Conservation (phyloP, 2,113 vertebrate species). For the Anseranas semipalmata region DNA sequence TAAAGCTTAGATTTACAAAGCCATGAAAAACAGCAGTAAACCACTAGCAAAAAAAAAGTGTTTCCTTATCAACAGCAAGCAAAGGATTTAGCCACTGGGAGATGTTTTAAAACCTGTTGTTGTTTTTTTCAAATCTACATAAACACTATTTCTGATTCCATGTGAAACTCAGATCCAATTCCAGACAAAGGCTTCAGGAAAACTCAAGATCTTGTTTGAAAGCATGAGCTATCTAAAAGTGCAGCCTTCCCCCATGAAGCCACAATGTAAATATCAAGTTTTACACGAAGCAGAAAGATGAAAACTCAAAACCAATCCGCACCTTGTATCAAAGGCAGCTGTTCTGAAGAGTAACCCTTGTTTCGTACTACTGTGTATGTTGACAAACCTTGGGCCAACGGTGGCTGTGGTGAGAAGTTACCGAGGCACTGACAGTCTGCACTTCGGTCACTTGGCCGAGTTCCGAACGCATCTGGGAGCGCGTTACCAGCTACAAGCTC, state of each 20-base stretch:
- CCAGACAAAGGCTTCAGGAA: neutral
- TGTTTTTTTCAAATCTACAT: neutral
- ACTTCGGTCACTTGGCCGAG: neutral
- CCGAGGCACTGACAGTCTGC: neutral
- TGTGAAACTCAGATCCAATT: neutral
- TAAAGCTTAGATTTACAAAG: conserved; percentile 37
- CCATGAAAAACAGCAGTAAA: conserved; percentile 14
- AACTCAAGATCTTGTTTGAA: neutral
- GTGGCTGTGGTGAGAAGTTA: neutral
- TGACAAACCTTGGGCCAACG: neutral
- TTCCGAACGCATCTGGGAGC: neutral
- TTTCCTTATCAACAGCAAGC: conserved; percentile 22
- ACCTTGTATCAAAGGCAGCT: neutral
- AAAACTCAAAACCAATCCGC: neutral
- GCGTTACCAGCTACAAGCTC: neutral
- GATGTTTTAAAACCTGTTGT: neutral
- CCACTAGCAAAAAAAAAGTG: neutral
- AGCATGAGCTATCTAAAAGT: neutral
- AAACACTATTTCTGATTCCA: neutral
- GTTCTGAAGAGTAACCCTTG: neutral
- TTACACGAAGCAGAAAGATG: neutral
- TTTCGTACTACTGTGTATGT: neutral
- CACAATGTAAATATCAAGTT: neutral
- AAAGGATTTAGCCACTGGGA: neutral
- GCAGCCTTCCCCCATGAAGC: neutral